Base-by-base conservation (phyloP, 2,888 invertebrate genomes). In the Drosophila diplacantha region DNA sequence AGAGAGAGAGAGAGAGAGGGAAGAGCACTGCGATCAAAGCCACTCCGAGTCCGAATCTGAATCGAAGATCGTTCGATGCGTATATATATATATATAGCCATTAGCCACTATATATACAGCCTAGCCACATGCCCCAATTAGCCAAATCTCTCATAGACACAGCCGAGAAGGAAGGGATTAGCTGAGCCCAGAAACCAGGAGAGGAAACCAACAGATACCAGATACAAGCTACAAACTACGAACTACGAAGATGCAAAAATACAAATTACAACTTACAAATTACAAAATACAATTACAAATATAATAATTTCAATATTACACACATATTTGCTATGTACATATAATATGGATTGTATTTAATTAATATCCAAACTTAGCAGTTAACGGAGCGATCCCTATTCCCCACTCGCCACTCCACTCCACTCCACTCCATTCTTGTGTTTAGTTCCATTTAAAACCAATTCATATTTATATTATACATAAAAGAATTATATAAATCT, bases 401-500 rank as follows among this genome's bases (percentile, higher is more conserved):
- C 39, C 54, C 26, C 20, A 20, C 44, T 24, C 26, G 24, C 41
- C 24, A 43, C 41, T 41, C 41, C 24, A 41, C 41, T 12, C 38
- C 52, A 53, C 38, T 37, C 47, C 29, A 44, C 20, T 66, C 38
- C 50, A 53, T 58, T 66, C 68, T 51, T 60, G 18, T 12, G 44
- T 55, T 66, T 66, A 51, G 59, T 66, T 63, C 37, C 51, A 68
- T 72, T 72, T 53, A 53, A 55, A 49, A 52, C n/a, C 46, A 59
- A 66, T 39, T 55, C 57, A 62, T 69, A 16, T 63, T 67, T 56
- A 69, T 55, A 56, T 43, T 71, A 60, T 65, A 52, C 64, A 64
- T 55, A 55, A 35, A 46, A 35, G 43, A 71, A 58, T 56, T 64
- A 75, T 57, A 53, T 70, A 57, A 41, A 70, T 51, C 46, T n/a